Conservation (phyloP, 2,113 vertebrate genomes). For the Syngnathus scovelli region DNA sequence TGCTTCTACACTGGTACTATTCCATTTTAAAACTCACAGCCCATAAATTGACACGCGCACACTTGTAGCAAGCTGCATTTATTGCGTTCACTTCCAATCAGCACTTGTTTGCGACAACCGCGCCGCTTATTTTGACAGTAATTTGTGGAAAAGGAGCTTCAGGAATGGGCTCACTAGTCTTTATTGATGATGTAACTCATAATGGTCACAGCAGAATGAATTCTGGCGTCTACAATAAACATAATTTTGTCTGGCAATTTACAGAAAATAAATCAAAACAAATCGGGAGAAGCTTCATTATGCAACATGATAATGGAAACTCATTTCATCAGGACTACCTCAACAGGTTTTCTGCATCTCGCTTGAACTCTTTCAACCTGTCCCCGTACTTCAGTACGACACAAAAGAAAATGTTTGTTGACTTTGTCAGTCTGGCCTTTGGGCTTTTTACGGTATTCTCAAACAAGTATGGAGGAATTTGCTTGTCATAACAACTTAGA, state of each 20-base stretch:
- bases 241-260: no score
- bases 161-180: no score
- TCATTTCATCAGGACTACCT: no score
- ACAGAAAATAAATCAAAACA: no score
- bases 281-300: no score
- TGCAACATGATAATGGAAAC: no score
- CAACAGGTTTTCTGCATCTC: not conserved
- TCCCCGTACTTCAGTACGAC: constrained; percentile 12
- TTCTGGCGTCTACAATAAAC: no score
- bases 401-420: constrained; percentile 36
- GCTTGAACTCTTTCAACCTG: constrained; percentile 35
- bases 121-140: not conserved
- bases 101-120: not conserved
- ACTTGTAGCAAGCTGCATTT: not conserved
- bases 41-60: not conserved
- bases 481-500: constrained; percentile 46
- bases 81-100: not conserved
- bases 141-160: not conserved
- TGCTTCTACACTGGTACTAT: not conserved
- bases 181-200: not conserved
- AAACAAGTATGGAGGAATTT: constrained; percentile 26
- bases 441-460: constrained; percentile 24
- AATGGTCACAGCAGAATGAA: no score
- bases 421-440: constrained; percentile 17
- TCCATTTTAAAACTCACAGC: not conserved